phyloP scores from a whole-genome alignment of 1,140 invertebrate species.

The Helicoverpa armigera region DNA sequence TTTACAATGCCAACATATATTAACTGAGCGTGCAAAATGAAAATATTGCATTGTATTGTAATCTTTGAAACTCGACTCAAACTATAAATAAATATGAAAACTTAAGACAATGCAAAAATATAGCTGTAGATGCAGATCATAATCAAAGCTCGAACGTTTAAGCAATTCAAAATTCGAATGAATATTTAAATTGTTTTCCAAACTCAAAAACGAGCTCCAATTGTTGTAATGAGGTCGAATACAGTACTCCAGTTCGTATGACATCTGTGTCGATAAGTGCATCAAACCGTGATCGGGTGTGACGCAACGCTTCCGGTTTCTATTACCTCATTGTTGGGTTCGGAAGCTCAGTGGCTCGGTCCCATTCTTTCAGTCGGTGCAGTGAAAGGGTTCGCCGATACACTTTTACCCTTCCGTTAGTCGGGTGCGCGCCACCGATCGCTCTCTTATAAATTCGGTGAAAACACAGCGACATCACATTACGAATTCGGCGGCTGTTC shows the following conservation, averaged over 20 bases:
- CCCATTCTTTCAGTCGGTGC: constrained; percentile 82
- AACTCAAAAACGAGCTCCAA: constrained; percentile 6
- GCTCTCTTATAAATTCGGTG: constrained; percentile 84
- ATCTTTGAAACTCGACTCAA: too few relatives aligned
- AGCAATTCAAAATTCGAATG: not conserved
- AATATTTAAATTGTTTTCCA: not conserved
- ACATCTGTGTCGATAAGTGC: constrained; percentile 68
- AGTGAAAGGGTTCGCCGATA: constrained; percentile 85
- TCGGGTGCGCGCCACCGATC: constrained; percentile 69
- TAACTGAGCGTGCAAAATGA: not conserved
- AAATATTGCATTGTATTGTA: too few relatives aligned
- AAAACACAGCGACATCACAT: constrained; percentile 80
- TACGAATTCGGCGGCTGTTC: constrained; percentile 84
- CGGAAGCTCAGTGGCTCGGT: constrained; percentile 79
- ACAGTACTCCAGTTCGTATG: constrained; percentile 41
- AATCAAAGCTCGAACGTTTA: too few relatives aligned
- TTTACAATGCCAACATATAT: not conserved
- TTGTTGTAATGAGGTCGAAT: constrained; percentile 31
- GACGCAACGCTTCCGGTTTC: constrained; percentile 78
- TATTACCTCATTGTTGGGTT: constrained; percentile 81
- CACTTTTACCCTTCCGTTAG: constrained; percentile 81
- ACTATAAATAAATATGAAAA: too few relatives aligned
- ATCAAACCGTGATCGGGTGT: constrained; percentile 74
- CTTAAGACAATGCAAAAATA: too few relatives aligned
- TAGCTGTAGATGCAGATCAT: too few relatives aligned